Evolutionary conservation across 2,888 invertebrate genomes (phyloP), one percentile per base, ranked within the genome.

Genomic region (Volucella inflata): DNA sequence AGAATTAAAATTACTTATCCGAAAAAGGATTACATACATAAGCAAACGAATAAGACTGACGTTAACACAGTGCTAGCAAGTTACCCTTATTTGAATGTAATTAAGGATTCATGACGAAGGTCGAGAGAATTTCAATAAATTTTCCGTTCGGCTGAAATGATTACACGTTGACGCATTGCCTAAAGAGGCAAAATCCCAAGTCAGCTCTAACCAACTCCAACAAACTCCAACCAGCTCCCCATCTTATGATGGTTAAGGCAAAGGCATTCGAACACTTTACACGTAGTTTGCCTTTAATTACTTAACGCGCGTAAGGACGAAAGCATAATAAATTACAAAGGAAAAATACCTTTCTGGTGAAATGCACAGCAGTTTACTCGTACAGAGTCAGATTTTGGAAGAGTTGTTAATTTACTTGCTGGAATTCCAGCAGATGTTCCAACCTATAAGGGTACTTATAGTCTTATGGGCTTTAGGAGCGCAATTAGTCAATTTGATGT

Each of bases 71-170:
- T 40, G 12, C 51, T 8, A 21, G n/a, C 16, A 46, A n/a, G 55
- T 12, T 70, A 67, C 71, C 77, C 82, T 77, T 82, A 82, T 82
- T 77, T 82, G 60, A 82, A 77, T 82, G 55, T 72, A 82, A 82
- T 82, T 82, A 82, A 76, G 77, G 67, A 82, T 82, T 82, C 77
- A 77, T 77, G 82, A 82, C 72, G 82, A 77, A 77, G 82, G 82
- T 77, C 77, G 62, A 68, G 77, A 72, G 72, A 77, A 82, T 77
- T 82, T 77, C 77, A 82, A 82, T 77, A 82, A 82, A 82, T 82
- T 76, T 82, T 77, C 65, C 55, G 50, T 82, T 77, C 72, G 77
- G 53, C 62, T 82, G 60, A 82, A 82, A 77, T 82, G 77, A 82
- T 82, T 77, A 77, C 77, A 82, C 82, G 77, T 67, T 71, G 77